These are phyloP conservation scores for Hipparchia sbordonii DNA, from an alignment of 2,888 invertebrate genomes.

Conservation along the genomic window DNA sequence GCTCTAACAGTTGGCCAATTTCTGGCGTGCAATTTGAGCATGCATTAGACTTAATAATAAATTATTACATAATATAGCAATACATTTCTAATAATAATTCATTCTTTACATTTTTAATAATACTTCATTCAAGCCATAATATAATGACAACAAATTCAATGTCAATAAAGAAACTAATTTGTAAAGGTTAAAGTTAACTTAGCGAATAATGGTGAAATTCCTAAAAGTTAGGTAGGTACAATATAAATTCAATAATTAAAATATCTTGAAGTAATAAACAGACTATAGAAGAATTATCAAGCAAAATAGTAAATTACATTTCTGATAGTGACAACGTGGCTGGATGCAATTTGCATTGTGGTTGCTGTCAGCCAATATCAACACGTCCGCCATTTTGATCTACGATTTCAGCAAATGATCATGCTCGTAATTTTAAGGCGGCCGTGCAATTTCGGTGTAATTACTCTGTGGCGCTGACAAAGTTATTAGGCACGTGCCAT, in stretches of 20 bases:
- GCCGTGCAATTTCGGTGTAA: constrained; percentile 1
- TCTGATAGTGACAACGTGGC: constrained; percentile 18
- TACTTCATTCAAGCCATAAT: no score
- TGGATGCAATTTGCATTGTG: constrained; percentile 37
- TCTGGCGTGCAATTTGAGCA: no score
- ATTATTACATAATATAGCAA: no score
- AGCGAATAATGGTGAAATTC: no score
- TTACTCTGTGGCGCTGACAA: constrained; percentile 6
- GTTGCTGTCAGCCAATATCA: constrained; percentile 38
- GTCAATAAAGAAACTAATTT: no score
- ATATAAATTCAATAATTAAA: background rate
- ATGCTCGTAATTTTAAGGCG: constrained; percentile 17
- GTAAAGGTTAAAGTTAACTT: no score
- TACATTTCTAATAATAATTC: no score
- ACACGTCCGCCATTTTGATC: constrained; percentile 30
- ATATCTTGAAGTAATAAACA: background rate
- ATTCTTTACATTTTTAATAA: no score
- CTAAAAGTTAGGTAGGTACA: no score
- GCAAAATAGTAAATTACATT: constrained; percentile 6
- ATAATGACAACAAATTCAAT: no score
- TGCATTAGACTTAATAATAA: no score
- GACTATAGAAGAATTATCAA: background rate
- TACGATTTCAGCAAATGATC: constrained; percentile 30
- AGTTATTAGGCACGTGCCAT: constrained; percentile 6
- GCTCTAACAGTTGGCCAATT: no score